These are phyloP conservation scores for Capreolus pygargus DNA, from an alignment of 2,113 vertebrate species.

Conservation along the genomic window DNA sequence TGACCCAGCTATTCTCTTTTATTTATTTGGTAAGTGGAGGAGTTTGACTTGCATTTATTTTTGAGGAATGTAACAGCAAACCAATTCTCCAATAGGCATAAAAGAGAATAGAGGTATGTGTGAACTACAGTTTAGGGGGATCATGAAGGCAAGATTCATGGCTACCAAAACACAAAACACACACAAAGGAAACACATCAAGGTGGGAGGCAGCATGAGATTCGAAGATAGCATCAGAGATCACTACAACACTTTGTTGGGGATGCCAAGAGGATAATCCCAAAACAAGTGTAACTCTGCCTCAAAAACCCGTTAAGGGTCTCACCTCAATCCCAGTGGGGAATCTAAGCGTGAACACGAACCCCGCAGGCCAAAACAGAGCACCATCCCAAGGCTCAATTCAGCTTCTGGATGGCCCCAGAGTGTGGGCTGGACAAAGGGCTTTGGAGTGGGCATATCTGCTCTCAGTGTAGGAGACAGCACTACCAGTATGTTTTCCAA, in stretches of 20 bases:
- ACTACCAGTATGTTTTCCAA: neutral
- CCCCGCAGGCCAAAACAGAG: neutral
- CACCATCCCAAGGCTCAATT: neutral
- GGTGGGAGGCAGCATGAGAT: neutral
- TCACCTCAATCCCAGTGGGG: neutral
- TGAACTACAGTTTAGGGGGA: neutral
- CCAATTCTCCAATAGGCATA: slow-evolving; percentile 28
- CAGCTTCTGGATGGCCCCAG: neutral
- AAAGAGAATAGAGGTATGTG: slow-evolving; percentile 35
- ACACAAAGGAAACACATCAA: neutral
- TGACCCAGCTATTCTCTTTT: slow-evolving; percentile 46
- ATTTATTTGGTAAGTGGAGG: slow-evolving; percentile 33
- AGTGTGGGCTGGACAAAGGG: neutral
- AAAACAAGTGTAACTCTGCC: neutral
- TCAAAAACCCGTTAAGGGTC: neutral
- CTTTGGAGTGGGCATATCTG: neutral
- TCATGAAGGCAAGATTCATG: neutral
- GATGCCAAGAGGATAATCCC: neutral
- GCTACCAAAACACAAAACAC: neutral
- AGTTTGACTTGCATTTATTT: slow-evolving; percentile 34
- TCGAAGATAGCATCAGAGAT: neutral
- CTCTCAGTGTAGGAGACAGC: neutral
- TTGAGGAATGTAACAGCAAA: slow-evolving; percentile 43
- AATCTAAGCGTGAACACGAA: neutral
- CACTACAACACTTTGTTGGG: fast-evolving